Evolutionary conservation across 2,888 invertebrate genomes (phyloP).

Genomic region (Polylopha cassiicola): DNA sequence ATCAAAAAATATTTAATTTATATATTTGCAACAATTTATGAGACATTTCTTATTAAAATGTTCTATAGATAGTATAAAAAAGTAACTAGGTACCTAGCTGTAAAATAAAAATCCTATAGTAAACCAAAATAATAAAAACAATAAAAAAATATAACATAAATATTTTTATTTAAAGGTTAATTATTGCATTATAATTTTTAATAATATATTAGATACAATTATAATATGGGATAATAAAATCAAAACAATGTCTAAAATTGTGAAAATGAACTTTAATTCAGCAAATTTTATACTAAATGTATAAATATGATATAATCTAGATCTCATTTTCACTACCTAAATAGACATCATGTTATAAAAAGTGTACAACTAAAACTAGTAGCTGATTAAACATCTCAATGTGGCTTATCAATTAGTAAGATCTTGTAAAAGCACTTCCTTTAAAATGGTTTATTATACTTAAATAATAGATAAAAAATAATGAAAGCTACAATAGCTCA

Average conservation of each 20-base stretch:
- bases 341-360: constrained; percentile 78
- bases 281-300: constrained; percentile 78
- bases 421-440: constrained; percentile 77
- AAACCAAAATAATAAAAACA: constrained; percentile 10
- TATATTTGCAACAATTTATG: no score
- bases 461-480: constrained; percentile 75
- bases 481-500: constrained; percentile 70
- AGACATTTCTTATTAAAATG: no score
- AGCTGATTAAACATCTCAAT: constrained; percentile 77
- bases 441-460: constrained; percentile 72
- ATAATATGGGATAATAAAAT: constrained; percentile 29
- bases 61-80: background rate
- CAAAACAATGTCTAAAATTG: constrained; percentile 67
- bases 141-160: constrained; percentile 15
- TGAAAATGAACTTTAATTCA: constrained; percentile 78
- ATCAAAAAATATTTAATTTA: no score
- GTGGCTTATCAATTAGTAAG: constrained; percentile 75
- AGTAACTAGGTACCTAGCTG: background rate
- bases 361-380: constrained; percentile 77
- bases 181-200: constrained; percentile 16
- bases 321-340: constrained; percentile 76
- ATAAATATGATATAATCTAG: constrained; percentile 77
- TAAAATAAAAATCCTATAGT: constrained; percentile 1
- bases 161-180: constrained; percentile 19
- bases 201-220: constrained; percentile 21